phyloP scores from a whole-genome alignment of 2,113 vertebrate genomes.

The Phrynosoma platyrhinos region DNA sequence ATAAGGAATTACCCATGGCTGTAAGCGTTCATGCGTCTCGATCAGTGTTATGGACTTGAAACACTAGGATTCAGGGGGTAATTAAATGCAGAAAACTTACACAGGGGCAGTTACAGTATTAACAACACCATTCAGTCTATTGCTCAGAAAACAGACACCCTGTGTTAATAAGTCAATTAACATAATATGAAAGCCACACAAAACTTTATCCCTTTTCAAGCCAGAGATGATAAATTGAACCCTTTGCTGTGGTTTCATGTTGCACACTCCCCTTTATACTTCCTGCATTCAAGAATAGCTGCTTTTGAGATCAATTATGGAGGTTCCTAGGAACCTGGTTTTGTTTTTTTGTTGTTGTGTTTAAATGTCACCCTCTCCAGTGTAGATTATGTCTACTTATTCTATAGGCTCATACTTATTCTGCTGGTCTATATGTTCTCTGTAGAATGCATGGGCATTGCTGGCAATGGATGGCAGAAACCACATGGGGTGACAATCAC shows the following conservation, averaged over 20 bases:
- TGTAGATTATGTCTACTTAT: background rate
- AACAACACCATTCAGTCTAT: background rate
- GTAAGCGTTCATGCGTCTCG: no score
- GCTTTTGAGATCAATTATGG: background rate
- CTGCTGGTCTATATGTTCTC: background rate
- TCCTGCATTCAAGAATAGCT: background rate
- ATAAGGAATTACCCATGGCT: background rate
- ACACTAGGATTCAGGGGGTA: no score
- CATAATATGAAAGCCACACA: no score
- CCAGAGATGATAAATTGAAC: background rate
- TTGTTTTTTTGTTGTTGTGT: background rate
- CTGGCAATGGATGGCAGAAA: background rate
- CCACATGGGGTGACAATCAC: background rate
- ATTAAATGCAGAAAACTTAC: no score
- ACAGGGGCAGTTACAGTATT: background rate
- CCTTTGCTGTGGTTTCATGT: background rate
- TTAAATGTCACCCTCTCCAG: no score
- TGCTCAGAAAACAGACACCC: background rate
- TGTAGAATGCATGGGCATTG: background rate
- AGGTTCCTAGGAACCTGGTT: background rate
- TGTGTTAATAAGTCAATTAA: background rate
- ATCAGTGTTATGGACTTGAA: no score
- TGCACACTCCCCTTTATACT: background rate
- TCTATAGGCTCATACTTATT: background rate
- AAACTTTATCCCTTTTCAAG: background rate